Evolutionary conservation across 2,113 vertebrate species (phyloP).

Genomic region (Cynocephalus volans): DNA sequence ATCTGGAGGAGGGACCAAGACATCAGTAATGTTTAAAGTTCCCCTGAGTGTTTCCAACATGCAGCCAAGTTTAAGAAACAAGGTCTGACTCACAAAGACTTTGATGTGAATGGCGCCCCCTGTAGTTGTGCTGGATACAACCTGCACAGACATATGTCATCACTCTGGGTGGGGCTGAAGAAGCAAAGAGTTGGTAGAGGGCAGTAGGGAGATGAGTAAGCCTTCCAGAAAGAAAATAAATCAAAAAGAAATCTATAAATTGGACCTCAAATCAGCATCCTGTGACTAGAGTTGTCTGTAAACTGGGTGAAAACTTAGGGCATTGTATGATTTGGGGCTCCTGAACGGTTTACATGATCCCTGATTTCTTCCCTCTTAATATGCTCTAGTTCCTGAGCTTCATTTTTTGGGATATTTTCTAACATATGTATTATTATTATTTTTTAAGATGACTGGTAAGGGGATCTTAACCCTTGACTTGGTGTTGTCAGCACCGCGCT

Average conservation of each 20-base stretch:
- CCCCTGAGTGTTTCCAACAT: not conserved
- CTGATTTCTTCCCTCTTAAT: not conserved
- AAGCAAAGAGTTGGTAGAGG: not conserved
- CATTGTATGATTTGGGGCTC: not conserved
- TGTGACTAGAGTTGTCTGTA: not conserved
- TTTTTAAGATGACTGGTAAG: too few relatives aligned
- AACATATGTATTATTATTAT: not conserved
- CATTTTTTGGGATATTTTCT: not conserved
- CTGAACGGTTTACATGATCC: not conserved
- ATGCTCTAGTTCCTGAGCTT: not conserved
- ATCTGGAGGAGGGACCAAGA: not conserved
- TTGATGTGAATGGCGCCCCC: not conserved
- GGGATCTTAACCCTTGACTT: too few relatives aligned
- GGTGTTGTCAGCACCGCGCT: too few relatives aligned
- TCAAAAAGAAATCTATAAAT: not conserved
- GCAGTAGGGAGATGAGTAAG: not conserved
- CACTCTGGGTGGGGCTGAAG: not conserved
- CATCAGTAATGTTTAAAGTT: not conserved
- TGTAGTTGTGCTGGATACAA: not conserved
- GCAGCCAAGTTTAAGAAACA: not conserved
- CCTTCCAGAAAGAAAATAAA: constrained; percentile 31
- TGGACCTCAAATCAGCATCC: not conserved
- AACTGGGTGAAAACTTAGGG: not conserved
- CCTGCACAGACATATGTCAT: not conserved
- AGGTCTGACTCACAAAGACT: not conserved